Base-by-base conservation (phyloP, 2,797 vertebrate species). In the Dallia pectoralis region DNA sequence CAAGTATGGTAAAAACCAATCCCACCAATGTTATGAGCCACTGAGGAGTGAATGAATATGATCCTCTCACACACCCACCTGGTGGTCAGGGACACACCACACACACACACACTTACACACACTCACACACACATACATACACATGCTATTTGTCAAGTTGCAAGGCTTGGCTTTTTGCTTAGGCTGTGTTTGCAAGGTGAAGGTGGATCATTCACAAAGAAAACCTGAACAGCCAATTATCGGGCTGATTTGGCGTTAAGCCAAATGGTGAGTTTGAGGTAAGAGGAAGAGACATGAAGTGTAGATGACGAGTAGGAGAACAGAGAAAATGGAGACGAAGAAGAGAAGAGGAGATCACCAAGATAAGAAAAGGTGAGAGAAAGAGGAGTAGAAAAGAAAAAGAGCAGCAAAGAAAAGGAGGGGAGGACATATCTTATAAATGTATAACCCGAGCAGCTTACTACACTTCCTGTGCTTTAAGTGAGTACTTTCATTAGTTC, bases 41-140 rank as follows among this genome's bases (percentile, higher is more conserved):
- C 88, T 71, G 72, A 61, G 66, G 86, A 77, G 82, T 77, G 53
- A 87, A 72, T 74, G 77, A 75, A 82, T 53, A 84, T 86, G 84
- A 86, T 84, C 87, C 89, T 84, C 77, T 77, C 84, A 80, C 79
- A 90, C 91, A 76, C 91, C 90, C 89, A 91, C 85, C 83, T 84
- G 84, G 86, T 70, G 78, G 78, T 86, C 40, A 78, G 5, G 73
- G 76, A 62, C 59, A 62, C 7, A 62, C 59, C 59, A 61, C 25
- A 29, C 56, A 61, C 22, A 61, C 56, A 25, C n/a, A 56, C 53
- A 56, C 51, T 11, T 25, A 16, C 22, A 25, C 56, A 61, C 56
- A 0, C n/a, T 12, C 56, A 29, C 56, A 4, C n/a, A 6, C 29
- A 30, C 12, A 61, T 22, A 12, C 56, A 61, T 15, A 62, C 25